These are phyloP conservation scores for Chironex yamaguchii DNA, from an alignment of 30 jellyfish, hydroid and myxozoan species.

Conservation along the genomic window DNA sequence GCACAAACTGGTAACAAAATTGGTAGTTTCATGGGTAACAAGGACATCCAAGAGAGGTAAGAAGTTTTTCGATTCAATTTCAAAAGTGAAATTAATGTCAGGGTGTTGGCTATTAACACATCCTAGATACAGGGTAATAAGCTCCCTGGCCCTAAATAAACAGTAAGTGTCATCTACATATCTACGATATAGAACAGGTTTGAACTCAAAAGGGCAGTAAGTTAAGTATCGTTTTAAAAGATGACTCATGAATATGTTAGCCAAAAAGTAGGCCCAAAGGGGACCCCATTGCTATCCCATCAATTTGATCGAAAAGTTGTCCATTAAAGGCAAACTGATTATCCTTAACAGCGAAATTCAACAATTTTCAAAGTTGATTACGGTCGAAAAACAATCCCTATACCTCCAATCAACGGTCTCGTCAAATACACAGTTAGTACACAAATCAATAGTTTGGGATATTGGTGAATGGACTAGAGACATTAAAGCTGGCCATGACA, in stretches of 20 bases:
- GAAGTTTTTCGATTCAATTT: too few relatives aligned
- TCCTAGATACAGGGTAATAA: conserved; percentile 3
- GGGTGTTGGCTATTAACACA: neutral
- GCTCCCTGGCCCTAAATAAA: too few relatives aligned
- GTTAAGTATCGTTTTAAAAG: too few relatives aligned
- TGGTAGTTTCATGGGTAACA: too few relatives aligned
- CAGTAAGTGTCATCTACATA: too few relatives aligned
- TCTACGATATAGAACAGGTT: too few relatives aligned
- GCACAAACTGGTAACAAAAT: too few relatives aligned
- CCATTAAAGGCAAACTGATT: conserved; percentile 19
- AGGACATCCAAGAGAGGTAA: too few relatives aligned
- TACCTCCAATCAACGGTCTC: neutral
- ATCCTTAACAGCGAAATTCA: conserved; percentile 24
- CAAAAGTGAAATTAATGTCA: conserved; percentile 42
- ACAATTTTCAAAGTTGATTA: conserved; percentile 2
- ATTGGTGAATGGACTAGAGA: neutral
- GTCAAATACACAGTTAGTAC: neutral
- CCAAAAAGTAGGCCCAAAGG: conserved; percentile 16
- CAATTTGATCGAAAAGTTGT: conserved; percentile 5
- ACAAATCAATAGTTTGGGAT: conserved; percentile 3
- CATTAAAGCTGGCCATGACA: conserved; percentile 39
- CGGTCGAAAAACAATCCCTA: conserved; percentile 10
- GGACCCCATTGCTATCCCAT: conserved; percentile 43
- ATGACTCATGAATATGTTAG: too few relatives aligned
- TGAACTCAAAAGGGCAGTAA: too few relatives aligned